Evolutionary conservation across 1,140 invertebrate genomes (phyloP).

Genomic region (Zaprionus inermis): DNA sequence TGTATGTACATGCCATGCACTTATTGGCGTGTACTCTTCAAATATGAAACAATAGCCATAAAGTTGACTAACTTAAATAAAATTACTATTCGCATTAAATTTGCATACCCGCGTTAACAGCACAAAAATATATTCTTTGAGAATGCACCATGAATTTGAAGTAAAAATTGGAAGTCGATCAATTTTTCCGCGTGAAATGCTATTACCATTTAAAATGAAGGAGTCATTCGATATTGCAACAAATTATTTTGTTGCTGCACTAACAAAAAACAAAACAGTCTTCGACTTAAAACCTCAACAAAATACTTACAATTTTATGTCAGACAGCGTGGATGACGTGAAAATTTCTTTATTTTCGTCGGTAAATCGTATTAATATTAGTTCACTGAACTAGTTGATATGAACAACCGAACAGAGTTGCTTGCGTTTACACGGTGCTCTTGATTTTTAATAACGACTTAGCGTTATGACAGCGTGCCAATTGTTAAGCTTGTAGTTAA

Average conservation of each 20-base stretch:
- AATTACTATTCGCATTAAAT: not conserved
- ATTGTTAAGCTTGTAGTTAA: not conserved
- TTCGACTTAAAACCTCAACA: constrained; percentile 18
- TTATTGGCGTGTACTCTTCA: not conserved
- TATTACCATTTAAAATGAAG: not conserved
- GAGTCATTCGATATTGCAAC: not conserved
- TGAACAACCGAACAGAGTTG: constrained; percentile 1
- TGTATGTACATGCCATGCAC: not conserved
- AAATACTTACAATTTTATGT: constrained; percentile 52
- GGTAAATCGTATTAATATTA: constrained; percentile 30
- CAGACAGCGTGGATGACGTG: constrained; percentile 62
- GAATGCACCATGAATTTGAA: constrained; percentile 10
- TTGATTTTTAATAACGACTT: not conserved
- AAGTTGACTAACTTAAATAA: not conserved
- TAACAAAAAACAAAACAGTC: constrained; percentile 6
- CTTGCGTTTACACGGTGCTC: constrained; percentile 3
- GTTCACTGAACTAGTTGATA: constrained; percentile 33
- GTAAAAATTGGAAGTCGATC: constrained; percentile 2
- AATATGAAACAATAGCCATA: not conserved
- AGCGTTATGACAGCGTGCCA: too few relatives aligned
- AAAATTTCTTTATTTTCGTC: constrained; percentile 55
- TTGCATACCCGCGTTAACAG: not conserved
- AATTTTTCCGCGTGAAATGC: not conserved
- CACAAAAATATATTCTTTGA: not conserved
- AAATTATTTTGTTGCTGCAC: not conserved